Base-by-base conservation (phyloP, 2,797 vertebrate species). In the Neomorphus geoffroyi region DNA sequence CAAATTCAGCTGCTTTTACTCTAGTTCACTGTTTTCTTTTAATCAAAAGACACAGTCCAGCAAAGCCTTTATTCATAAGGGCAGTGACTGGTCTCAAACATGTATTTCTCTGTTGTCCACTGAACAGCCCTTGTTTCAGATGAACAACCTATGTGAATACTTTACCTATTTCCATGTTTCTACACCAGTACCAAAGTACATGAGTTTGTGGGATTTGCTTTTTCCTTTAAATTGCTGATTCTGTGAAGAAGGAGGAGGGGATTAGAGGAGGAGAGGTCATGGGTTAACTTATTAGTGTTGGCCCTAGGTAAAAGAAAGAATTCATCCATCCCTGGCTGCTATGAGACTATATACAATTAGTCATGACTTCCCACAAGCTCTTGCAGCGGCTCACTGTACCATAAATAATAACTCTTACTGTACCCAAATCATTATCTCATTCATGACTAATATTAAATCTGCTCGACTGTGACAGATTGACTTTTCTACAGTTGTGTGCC, bases 321-420 rank as follows among this genome's bases (percentile, higher is more conserved):
- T 51, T 87, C 11, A 21, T 74, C 73, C 37, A 39, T 56, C 30
- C 58, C 69, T 51, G 27, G 87, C 89, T 94, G 77, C 86, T 73
- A 58, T 64, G 71, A 39, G 60, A 64, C 58, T 67, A 35, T 60
- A 77, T 54, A n/a, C 56, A 58, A 24, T 89, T 62, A 77, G 77
- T 70, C 82, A 77, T 61, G 37, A 48, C 70, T 82, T 84, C 74
- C 70, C 85, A 77, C 69, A 62, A 80, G 82, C 61, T 95, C 71
- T 93, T 21, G 70, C 77, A 74, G 80, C 21, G 51, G 73, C 56
- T 89, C 69, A 62, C 69, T 93, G 84, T 77, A 73, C 74, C 90
- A 65, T 80, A 90, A 94, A 96, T 90, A 94, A 94, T 64, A 87
- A 79, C 81, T 83, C 77, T 66, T 33, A 87, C 90, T 97, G 82